These are phyloP conservation scores for Grus americana DNA, from an alignment of 2,113 vertebrate genomes.

Conservation along the genomic window DNA sequence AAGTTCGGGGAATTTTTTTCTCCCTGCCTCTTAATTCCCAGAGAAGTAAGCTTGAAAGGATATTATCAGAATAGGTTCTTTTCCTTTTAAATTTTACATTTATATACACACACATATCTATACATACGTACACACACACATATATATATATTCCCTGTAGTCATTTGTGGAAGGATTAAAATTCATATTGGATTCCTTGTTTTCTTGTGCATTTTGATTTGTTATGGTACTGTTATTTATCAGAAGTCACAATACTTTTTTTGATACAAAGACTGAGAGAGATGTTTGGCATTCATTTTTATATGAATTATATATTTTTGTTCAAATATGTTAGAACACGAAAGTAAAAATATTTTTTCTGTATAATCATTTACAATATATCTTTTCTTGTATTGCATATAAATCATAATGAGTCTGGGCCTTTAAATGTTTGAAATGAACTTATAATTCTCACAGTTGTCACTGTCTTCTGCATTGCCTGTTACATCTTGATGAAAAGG, in stretches of 20 bases:
- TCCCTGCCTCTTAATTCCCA: neutral
- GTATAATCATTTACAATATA: neutral
- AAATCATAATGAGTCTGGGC: neutral
- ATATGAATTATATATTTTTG: neutral
- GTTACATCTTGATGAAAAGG: neutral
- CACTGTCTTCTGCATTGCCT: neutral
- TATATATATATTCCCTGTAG: neutral
- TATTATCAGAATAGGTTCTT: neutral
- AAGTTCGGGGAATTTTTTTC: neutral
- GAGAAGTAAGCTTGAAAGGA: neutral
- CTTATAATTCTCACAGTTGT: neutral
- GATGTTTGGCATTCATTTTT: neutral
- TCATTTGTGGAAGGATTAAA: neutral
- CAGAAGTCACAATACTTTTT: neutral
- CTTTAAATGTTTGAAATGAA: neutral
- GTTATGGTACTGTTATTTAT: neutral
- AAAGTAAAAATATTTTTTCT: neutral
- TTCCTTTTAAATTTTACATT: neutral
- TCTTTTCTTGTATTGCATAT: neutral
- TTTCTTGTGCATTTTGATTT: neutral
- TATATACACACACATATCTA: too few species aligned
- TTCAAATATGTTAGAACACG: neutral
- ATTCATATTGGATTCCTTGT: neutral
- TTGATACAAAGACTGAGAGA: neutral
- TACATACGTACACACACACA: too few species aligned